Base-by-base conservation (phyloP, 2,888 invertebrate species). In the Eumerus sabulonum region DNA sequence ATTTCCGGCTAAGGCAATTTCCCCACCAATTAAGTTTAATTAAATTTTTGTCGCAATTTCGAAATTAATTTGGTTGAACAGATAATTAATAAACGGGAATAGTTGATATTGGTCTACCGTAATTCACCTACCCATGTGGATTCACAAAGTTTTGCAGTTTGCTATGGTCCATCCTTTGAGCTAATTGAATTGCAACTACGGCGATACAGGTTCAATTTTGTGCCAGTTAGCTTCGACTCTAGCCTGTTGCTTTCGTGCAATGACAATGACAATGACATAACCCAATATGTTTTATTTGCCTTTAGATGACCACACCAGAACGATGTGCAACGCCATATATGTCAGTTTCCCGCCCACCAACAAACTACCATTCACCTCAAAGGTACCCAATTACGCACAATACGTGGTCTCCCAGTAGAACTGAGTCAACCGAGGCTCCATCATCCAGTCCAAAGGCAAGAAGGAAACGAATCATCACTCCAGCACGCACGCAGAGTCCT, bases 311-410 rank as follows among this genome's bases (percentile, higher is more conserved):
- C 40, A 51, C 74, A 51, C 64, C 48, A 14, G 74, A 74, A 16
- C 64, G 74, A 7, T 62, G 74, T 70, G 54, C 59, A 17, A 74
- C 79, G 45, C 68, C 74, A 60, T 79, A 40, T 12, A 56, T 51
- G 1, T 45, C 74, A 14, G 59, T 1, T 27, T 54, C 62, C 35
- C 64, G 64, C 19, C 54, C 38, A 1, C 27, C 68, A 35, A 19
- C 44, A 35, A 79, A 36, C 74, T 74, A 74, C 79, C 79, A 79
- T n/a, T 70, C 79, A 18, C 64, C 79, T 40, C 57, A 70, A 38
- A 67, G 67, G 53, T 68, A 68, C 35, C 67, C 59, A 40, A n/a
- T 40, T 11, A 36, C 68, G 50, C 74, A 70, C 68, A 72, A 66
- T 14, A 74, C 63, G 50, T 70, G 64, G 64, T 79, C 68, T 48